Base-by-base conservation (phyloP, 2,888 invertebrate species). In the Euplexia lucipara region DNA sequence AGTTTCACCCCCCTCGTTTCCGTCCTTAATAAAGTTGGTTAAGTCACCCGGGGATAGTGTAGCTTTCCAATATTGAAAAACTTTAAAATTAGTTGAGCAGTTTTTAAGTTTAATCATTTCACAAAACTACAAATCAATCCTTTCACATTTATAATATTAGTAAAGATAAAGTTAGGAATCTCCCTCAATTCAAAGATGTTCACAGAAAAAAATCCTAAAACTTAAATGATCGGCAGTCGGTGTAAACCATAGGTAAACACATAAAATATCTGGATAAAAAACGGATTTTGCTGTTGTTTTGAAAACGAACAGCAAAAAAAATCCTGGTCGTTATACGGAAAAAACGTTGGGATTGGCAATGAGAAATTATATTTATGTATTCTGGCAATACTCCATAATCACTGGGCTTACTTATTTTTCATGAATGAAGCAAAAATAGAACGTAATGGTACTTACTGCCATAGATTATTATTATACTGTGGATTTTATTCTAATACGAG, bases 371-470 rank as follows among this genome's bases (percentile, higher is more conserved):
- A 57, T 70, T 57, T 72, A 64, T 56, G 66, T 54, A 34, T 65
- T 70, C 66, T 70, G 70, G 70, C 70, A 65, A n/a, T 18, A 65
- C 54, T 70, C 73, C 70, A 72, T 65, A 48, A 52, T 65, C 51
- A 63, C 37, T n/a, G 42, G 14, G 48, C 32, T 65, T 56, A 56
- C 65, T 47, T 70, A 70, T 72, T 72, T n/a, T 70, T 51, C 49
- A 70, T 70, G 72, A 70, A 70, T 72, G 69, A 47, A 70, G 35
- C 65, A 32, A 70, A 72, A 37, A 72, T 70, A 72, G 54, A 64
- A 35, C 18, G 34, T 45, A 18, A 71, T 54, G 16, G 12, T 22
- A 45, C 47, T 53, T 53, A 70, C 30, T 26, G 22, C 18, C 35
- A 53, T 53, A 51, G 52, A 63, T 68, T 51, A 70, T 49, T 66